Conservation (phyloP, 2,888 invertebrate genomes). For the Himalopsyche kuldschensis region DNA sequence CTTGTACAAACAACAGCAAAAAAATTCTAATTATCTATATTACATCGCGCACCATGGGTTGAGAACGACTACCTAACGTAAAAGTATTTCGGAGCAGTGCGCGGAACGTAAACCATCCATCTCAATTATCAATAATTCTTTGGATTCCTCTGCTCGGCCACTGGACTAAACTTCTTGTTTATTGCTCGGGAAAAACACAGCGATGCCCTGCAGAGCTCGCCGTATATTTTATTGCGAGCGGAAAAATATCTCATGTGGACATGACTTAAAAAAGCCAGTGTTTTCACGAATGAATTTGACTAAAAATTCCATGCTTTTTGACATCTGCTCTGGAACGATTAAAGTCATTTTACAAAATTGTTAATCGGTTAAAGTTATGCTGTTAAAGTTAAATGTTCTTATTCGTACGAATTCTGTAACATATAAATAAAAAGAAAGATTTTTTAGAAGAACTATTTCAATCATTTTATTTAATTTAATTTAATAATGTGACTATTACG, state of each 20-base stretch:
- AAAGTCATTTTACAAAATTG: no score
- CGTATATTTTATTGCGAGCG: not conserved
- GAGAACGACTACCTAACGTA: not conserved
- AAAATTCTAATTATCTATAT: no score
- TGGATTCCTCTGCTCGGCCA: constrained; percentile 15
- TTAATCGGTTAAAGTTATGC: no score
- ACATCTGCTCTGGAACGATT: no score
- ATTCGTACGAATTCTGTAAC: no score
- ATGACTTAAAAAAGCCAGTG: not conserved
- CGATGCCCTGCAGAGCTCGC: not conserved
- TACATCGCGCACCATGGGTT: not conserved
- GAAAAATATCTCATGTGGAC: not conserved
- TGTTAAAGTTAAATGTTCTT: no score
- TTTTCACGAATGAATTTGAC: not conserved
- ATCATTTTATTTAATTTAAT: no score
- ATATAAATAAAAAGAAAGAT: no score
- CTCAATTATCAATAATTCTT: constrained; percentile 26
- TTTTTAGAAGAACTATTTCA: no score
- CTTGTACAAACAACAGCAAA: no score
- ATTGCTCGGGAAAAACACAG: not conserved
- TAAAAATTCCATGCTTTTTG: not conserved
- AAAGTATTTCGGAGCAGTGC: not conserved
- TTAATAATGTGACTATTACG: no score
- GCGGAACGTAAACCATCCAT: constrained; percentile 8
- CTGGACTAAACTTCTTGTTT: constrained; percentile 12